Evolutionary conservation across 2,113 vertebrate species (phyloP).

Genomic region (Podarcis raffonei): DNA sequence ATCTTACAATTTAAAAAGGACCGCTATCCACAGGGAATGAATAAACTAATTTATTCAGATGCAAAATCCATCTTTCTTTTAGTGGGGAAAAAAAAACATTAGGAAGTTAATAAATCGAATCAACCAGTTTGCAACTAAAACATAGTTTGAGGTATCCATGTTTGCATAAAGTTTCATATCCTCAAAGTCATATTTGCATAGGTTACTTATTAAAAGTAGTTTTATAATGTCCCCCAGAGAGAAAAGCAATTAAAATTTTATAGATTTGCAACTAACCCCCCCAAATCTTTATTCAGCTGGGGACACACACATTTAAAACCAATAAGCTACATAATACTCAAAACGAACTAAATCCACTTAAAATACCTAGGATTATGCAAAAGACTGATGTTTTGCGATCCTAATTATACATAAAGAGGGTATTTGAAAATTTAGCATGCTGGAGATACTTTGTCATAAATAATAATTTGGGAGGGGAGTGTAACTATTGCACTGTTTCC

Average conservation of each 20-base stretch:
- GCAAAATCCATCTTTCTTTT: slow-evolving; percentile 30
- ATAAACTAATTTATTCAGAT: slow-evolving; percentile 32
- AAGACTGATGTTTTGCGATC: slow-evolving; percentile 67
- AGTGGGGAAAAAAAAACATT: slow-evolving; percentile 34
- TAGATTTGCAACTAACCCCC: slow-evolving; percentile 67
- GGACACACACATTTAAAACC: slow-evolving; percentile 56
- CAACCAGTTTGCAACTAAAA: slow-evolving; percentile 44
- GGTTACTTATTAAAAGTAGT: slow-evolving; percentile 41
- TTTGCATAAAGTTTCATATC: slow-evolving; percentile 63
- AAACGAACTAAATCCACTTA: slow-evolving; percentile 65
- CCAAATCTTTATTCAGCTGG: slow-evolving; percentile 54
- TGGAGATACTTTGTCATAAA: slow-evolving; percentile 67
- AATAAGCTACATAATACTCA: slow-evolving; percentile 63
- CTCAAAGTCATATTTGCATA: slow-evolving; percentile 53
- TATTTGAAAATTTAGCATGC: slow-evolving; percentile 67
- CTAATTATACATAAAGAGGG: slow-evolving; percentile 72
- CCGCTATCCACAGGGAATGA: slow-evolving; percentile 22
- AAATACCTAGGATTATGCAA: slow-evolving; percentile 68
- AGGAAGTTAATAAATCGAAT: slow-evolving; percentile 38
- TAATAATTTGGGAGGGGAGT: slow-evolving; percentile 56
- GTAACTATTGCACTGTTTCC: slow-evolving; percentile 43
- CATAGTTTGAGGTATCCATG: slow-evolving; percentile 55
- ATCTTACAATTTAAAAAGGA: slow-evolving; percentile 30
- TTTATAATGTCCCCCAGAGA: slow-evolving; percentile 52
- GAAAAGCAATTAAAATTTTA: slow-evolving; percentile 58